A percentile compares a stretch with the other conserved stretches of the same genome.
Conservation (phyloP, 2,797 vertebrate species). For the Echiichthys vipera region DNA sequence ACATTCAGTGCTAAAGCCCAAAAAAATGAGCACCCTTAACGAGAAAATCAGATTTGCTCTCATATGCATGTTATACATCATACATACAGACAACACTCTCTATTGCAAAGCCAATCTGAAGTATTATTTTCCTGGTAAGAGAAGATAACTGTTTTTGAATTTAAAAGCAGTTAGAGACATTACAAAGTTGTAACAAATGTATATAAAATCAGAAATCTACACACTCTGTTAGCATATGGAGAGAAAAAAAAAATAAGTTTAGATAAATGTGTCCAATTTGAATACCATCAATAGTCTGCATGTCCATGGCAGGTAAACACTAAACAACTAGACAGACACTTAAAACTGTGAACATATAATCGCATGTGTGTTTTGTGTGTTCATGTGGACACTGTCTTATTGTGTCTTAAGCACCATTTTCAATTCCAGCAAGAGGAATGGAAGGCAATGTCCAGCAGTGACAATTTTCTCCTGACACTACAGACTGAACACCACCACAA, state of each 20-base stretch:
- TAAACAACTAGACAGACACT: constrained; percentile 44
- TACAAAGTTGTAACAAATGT: constrained; percentile 34
- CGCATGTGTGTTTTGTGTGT: constrained; percentile 45
- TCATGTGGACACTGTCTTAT: constrained; percentile 60
- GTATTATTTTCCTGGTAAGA: constrained; percentile 19
- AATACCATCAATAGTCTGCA: constrained; percentile 35
- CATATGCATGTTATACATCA: constrained; percentile 20
- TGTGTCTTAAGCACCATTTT: constrained; percentile 76
- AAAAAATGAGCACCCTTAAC: constrained; percentile 69
- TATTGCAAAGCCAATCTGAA: constrained; percentile 45
- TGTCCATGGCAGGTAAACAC: constrained; percentile 56
- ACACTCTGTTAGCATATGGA: constrained; percentile 37
- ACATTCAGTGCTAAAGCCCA: constrained; percentile 66
- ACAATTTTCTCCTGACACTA: constrained; percentile 48
- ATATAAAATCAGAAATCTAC: constrained; percentile 36
- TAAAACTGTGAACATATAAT: constrained; percentile 28
- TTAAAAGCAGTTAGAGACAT: constrained; percentile 41
- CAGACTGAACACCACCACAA: constrained; percentile 24
- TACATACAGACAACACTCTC: constrained; percentile 20
- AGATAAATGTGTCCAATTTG: constrained; percentile 26
- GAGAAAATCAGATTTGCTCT: constrained; percentile 53
- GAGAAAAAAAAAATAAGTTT: constrained; percentile 21
- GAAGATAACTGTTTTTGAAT: constrained; percentile 33
- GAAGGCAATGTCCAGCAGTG: constrained; percentile 70
- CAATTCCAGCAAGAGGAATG: constrained; percentile 59